These are phyloP conservation scores for Trypoxylon attenuatum DNA, from an alignment of 2,888 invertebrate species.

Conservation along the genomic window DNA sequence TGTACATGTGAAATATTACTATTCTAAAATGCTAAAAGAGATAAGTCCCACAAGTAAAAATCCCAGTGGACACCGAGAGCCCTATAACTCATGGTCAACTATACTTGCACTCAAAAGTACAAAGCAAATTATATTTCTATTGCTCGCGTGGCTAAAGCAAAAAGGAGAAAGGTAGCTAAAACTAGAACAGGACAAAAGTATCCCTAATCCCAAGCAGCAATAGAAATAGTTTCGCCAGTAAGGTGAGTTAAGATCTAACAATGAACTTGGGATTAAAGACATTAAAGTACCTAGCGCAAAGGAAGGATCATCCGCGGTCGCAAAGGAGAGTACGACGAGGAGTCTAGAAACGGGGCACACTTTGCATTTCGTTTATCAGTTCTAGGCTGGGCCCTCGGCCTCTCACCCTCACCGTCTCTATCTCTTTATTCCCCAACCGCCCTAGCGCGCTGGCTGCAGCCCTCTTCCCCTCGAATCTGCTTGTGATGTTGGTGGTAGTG, in stretches of 20 bases:
- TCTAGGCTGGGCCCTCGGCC: neutral
- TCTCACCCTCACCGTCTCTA: neutral
- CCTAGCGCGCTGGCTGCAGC: constrained; percentile 10
- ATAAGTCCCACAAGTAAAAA: no score
- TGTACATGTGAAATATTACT: no score
- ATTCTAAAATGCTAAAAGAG: no score
- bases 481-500: no score
- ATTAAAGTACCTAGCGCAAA: constrained; percentile 11
- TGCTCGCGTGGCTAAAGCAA: neutral
- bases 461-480: constrained; percentile 19
- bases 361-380: constrained; percentile 26
- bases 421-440: constrained; percentile 2
- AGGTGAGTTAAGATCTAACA: constrained; percentile 10
- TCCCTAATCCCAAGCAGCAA: neutral
- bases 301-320: constrained; percentile 7
- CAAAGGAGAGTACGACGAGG: neutral
- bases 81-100: no score
- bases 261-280: constrained; percentile 9
- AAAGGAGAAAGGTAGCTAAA: neutral
- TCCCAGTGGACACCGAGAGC: no score
- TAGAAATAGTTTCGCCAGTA: neutral
- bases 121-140: no score
- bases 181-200: neutral
- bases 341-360: neutral
- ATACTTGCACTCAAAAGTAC: no score